Evolutionary conservation across 2,888 invertebrate species (phyloP), one percentile per base, ranked within the genome.

Genomic region (Clunio marinus): DNA sequence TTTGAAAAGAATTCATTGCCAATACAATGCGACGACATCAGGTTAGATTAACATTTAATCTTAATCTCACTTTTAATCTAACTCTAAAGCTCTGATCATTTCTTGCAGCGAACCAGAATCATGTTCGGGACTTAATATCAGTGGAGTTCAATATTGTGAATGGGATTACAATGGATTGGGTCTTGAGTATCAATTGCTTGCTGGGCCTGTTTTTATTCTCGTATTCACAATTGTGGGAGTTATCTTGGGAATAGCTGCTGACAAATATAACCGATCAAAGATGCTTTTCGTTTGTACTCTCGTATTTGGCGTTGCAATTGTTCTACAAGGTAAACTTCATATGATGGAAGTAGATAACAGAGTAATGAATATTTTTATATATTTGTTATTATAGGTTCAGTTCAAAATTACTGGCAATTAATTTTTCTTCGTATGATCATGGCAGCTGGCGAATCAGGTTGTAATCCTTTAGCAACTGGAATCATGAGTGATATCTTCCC

Each of bases 91-190:
- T n/a, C n/a, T n/a, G n/a, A n/a, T n/a, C n/a, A n/a, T n/a, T n/a
- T n/a, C 24, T 13, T 13, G 2, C 2, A 69, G 41, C 69, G 69
- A 68, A 63, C 17, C 7, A 1, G 35, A 51, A 13, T 5, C 65
- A 28, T 65, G 46, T 51, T n/a, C 37, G n/a, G 20, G 83, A 0
- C 80, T 88, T 57, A 82, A 83, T 68, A 73, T 88, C 60, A 91
- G 91, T 73, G 91, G 88, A 0, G 86, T 86, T 0, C 75, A 80
- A 4, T 91, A 90, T 77, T 96, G 96, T 80, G 90, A 91, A 75
- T 96, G 94, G 94, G 89, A 88, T 75, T 93, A 93, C 83, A 94
- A 92, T 75, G 96, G 96, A 0, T 83, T 94, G 68, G 96, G 95
- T 10, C 82, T 93, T 70, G 92, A 93, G 76, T 96, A 96, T 79